Conservation (phyloP, 2,797 vertebrate species). For the Acrossocheilus fasciatus region DNA sequence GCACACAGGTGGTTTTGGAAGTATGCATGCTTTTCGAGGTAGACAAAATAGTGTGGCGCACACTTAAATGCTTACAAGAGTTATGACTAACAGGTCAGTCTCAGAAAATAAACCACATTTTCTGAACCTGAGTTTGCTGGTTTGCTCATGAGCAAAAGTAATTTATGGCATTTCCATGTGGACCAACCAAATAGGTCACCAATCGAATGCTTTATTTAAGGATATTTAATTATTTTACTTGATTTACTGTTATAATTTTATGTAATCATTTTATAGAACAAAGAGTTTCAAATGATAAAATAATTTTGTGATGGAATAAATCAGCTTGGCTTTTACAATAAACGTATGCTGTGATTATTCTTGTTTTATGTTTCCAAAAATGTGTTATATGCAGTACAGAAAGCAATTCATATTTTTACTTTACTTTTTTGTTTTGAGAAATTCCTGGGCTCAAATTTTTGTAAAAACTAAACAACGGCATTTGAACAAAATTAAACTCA, state of each 20-base stretch:
- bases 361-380: not conserved
- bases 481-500: not conserved
- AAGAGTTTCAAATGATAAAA: not conserved
- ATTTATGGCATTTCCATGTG: not conserved
- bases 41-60: conserved; percentile 45
- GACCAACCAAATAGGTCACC: not conserved
- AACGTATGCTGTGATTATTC: not conserved
- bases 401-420: not conserved
- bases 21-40: conserved; percentile 52
- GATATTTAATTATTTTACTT: not conserved
- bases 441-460: not conserved
- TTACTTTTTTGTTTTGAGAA: not conserved
- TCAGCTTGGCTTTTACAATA: not conserved
- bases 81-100: conserved; percentile 62
- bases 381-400: not conserved
- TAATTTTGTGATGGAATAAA: not conserved
- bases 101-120: conserved; percentile 54
- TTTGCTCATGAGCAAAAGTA: conserved; percentile 1
- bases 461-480: not conserved
- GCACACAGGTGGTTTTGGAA: conserved; percentile 53
- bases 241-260: not conserved
- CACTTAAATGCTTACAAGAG: conserved; percentile 55
- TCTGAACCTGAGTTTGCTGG: conserved; percentile 30
- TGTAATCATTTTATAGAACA: not conserved
- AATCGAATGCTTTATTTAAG: not conserved